These are phyloP conservation scores for Styela clava DNA, from an alignment of 23 tunicate species.

Conservation along the genomic window DNA sequence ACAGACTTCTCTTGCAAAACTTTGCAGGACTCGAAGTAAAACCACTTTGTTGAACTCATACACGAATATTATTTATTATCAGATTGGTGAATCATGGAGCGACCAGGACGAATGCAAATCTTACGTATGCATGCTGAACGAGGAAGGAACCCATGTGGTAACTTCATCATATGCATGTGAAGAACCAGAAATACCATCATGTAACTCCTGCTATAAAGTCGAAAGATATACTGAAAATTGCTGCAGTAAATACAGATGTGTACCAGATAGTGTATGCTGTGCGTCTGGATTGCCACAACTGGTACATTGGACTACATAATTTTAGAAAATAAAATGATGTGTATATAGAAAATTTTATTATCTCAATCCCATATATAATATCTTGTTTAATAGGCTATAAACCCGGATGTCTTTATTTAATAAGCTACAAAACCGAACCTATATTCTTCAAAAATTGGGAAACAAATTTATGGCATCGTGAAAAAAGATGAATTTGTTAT, in stretches of 20 bases:
- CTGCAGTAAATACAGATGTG: constrained; percentile 57
- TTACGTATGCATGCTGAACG: constrained; percentile 31
- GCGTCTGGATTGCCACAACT: constrained; percentile 49
- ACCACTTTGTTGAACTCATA: too few relatives aligned
- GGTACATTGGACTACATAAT: constrained; percentile 28
- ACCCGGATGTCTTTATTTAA: too few relatives aligned
- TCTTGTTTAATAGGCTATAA: too few relatives aligned
- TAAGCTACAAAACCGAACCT: too few relatives aligned
- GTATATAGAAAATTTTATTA: neutral
- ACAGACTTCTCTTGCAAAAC: too few relatives aligned
- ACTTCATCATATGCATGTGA: constrained; percentile 34
- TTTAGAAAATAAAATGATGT: neutral
- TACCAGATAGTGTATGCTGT: constrained; percentile 69
- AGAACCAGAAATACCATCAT: constrained; percentile 36
- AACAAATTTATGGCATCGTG: too few relatives aligned
- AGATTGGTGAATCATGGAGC: constrained; percentile 64
- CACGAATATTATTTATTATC: too few relatives aligned
- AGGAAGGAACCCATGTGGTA: neutral
- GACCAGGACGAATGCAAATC: constrained; percentile 43
- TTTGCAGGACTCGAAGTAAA: too few relatives aligned
- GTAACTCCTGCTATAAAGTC: constrained; percentile 49
- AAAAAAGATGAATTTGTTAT: too few relatives aligned
- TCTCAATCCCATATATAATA: neutral
- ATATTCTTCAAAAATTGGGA: too few relatives aligned
- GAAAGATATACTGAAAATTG: constrained; percentile 46